A percentile compares a stretch with the other conserved stretches of the same genome.
phyloP scores from a whole-genome alignment of 1,140 invertebrate species.

The Leptoteleia sp. region DNA sequence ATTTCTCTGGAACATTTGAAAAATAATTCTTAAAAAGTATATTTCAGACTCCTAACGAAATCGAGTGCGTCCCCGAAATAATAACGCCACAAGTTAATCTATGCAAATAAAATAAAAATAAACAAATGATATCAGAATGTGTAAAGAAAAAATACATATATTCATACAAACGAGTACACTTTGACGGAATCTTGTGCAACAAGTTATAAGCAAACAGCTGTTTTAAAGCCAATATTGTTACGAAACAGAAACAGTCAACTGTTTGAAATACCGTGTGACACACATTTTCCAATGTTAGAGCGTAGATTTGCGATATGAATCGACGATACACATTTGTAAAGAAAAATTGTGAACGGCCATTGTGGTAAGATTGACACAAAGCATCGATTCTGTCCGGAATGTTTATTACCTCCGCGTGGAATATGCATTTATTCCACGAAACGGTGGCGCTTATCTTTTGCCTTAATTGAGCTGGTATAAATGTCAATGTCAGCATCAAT shows the following conservation, averaged over 20 bases:
- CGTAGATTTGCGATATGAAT: slow-evolving; percentile 1
- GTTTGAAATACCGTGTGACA: slow-evolving; percentile 2
- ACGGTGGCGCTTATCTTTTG: slow-evolving; percentile 26
- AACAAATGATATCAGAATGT: no score
- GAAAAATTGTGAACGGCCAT: slow-evolving; percentile 4
- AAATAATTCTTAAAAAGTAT: no score
- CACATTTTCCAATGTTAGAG: slow-evolving; percentile 14
- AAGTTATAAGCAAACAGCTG: slow-evolving; percentile 17
- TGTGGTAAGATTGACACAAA: slow-evolving; percentile 1
- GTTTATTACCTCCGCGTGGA: background rate
- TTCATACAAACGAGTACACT: background rate
- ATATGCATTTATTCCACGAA: slow-evolving; percentile 16
- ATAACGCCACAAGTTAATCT: no score
- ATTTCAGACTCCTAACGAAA: no score
- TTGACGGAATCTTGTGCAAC: slow-evolving; percentile 4
- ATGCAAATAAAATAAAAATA: no score
- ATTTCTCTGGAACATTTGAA: no score
- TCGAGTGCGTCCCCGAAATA: no score
- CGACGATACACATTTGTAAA: background rate
- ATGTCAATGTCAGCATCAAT: slow-evolving; percentile 48
- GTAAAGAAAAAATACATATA: no score
- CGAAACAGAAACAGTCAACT: slow-evolving; percentile 9
- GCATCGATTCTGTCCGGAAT: slow-evolving; percentile 1
- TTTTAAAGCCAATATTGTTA: slow-evolving; percentile 27
- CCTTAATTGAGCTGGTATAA: slow-evolving; percentile 28